Conservation (phyloP, 1,140 invertebrate species). For the Cepaea nemoralis region DNA sequence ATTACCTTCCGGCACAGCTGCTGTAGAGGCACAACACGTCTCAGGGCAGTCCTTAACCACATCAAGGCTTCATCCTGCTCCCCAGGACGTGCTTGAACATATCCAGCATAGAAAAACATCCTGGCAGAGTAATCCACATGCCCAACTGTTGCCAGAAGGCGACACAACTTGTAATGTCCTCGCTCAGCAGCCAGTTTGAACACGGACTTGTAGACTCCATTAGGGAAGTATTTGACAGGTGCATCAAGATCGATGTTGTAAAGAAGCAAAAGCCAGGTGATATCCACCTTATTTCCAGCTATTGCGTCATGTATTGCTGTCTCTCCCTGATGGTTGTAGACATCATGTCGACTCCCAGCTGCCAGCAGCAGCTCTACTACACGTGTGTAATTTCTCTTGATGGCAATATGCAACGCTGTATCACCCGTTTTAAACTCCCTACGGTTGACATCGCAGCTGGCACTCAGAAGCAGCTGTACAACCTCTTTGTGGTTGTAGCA, state of each 20-base stretch:
- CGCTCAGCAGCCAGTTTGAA: constrained; percentile 69
- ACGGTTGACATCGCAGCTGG: constrained; percentile 68
- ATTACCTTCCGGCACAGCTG: constrained; percentile 67
- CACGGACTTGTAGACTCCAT: constrained; percentile 67
- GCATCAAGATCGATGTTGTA: constrained; percentile 70
- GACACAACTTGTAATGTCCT: constrained; percentile 68
- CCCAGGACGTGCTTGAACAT: constrained; percentile 58
- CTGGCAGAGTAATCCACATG: constrained; percentile 65
- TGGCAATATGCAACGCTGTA: constrained; percentile 74
- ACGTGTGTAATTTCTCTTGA: constrained; percentile 73
- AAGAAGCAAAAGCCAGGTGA: constrained; percentile 65
- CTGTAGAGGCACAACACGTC: constrained; percentile 63
- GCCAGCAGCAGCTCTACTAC: constrained; percentile 76
- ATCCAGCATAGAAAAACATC: constrained; percentile 61
- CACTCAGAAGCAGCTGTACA: constrained; percentile 61
- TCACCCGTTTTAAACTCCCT: constrained; percentile 70
- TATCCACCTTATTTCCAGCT: constrained; percentile 68
- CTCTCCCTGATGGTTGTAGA: constrained; percentile 71
- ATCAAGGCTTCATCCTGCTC: constrained; percentile 61
- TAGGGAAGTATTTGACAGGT: constrained; percentile 69
- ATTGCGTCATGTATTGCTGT: constrained; percentile 69
- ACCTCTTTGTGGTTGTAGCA: constrained; percentile 71
- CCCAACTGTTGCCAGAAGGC: constrained; percentile 64
- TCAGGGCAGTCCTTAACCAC: constrained; percentile 61
- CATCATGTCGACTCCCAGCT: constrained; percentile 68